Conservation (phyloP, 2,113 vertebrate species). For the Amazona guildingii region DNA sequence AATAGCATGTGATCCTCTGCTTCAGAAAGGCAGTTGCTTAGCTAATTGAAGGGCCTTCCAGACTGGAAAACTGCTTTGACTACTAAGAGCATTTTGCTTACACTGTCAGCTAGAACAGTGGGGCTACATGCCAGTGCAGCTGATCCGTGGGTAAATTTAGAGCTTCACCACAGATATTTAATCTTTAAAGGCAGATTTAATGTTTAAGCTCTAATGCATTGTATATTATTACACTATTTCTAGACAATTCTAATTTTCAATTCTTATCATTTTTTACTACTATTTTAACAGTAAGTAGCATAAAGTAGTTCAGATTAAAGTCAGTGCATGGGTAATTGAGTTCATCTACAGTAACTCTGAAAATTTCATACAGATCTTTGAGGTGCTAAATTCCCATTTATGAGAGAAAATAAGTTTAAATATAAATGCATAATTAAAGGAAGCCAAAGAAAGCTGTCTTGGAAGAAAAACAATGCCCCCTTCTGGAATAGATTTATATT, state of each 20-base stretch:
- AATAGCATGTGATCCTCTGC: neutral
- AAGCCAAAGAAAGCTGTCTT: neutral
- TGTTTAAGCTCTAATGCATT: constrained; percentile 3
- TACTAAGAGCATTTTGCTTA: neutral
- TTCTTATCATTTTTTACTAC: neutral
- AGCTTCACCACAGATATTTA: neutral
- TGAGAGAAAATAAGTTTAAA: constrained; percentile 13
- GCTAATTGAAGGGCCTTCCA: constrained; percentile 23
- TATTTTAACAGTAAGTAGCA: constrained; percentile 4
- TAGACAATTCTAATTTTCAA: neutral
- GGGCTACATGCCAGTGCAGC: neutral
- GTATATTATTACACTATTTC: neutral
- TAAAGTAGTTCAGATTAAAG: constrained; percentile 38
- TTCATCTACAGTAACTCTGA: neutral
- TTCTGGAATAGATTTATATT: neutral
- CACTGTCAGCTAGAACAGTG: neutral
- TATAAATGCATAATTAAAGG: neutral
- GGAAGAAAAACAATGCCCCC: constrained; percentile 31
- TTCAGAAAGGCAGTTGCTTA: constrained; percentile 9
- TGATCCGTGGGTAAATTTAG: neutral
- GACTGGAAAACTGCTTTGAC: constrained; percentile 12
- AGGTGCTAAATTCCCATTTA: constrained; percentile 17
- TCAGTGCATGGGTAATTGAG: neutral
- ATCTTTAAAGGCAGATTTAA: constrained; percentile 25
- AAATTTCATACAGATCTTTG: neutral